These are phyloP conservation scores for Ictalurus punctatus DNA, from an alignment of 2,113 vertebrate genomes.

Conservation along the genomic window DNA sequence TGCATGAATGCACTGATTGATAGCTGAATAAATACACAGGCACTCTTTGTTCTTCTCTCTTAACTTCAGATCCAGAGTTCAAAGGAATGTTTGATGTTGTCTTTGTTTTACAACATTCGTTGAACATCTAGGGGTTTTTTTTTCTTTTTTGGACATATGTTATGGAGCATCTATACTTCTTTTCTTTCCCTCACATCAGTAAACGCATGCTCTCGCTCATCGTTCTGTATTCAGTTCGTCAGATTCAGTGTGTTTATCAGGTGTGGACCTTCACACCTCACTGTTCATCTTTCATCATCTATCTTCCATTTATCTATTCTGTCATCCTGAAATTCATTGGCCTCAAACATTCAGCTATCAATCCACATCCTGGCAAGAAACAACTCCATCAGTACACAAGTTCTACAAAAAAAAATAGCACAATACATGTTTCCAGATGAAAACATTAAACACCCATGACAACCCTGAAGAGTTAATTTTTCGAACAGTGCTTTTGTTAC, in stretches of 20 bases:
- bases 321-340: background rate
- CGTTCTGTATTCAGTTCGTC: background rate
- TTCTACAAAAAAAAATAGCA: background rate
- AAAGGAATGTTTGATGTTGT: background rate
- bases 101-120: background rate
- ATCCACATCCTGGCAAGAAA: slow-evolving; percentile 2
- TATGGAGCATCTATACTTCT: background rate
- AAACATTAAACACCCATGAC: background rate
- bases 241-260: background rate
- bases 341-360: background rate
- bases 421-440: background rate
- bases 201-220: background rate
- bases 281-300: slow-evolving; percentile 4
- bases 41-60: background rate
- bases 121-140: background rate
- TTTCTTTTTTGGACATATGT: background rate
- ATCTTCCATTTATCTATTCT: slow-evolving; percentile 1
- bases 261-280: background rate
- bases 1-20: background rate
- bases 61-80: background rate
- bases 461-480: background rate
- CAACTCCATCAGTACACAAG: background rate
- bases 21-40: background rate
- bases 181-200: background rate
- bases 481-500: background rate